A percentile compares a stretch with the other conserved stretches of the same genome.
These are phyloP conservation scores for Antigone vipio DNA, from an alignment of 2,113 vertebrate genomes.

Conservation along the genomic window DNA sequence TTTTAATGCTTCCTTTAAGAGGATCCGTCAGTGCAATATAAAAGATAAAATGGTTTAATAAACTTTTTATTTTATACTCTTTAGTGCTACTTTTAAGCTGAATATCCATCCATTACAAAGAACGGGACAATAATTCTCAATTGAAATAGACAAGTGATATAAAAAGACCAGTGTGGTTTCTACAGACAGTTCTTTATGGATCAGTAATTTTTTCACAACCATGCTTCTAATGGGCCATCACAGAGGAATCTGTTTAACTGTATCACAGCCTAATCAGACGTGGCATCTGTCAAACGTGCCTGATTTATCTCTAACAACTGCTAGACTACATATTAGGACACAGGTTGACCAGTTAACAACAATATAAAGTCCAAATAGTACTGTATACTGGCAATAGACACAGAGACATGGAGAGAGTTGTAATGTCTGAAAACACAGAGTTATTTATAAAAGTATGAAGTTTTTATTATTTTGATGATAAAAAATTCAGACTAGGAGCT, in stretches of 20 bases:
- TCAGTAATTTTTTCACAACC: constrained; percentile 28
- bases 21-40: background rate
- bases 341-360: background rate
- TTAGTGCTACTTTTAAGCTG: background rate
- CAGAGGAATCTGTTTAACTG: constrained; percentile 3
- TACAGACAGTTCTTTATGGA: constrained; percentile 32
- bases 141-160: background rate
- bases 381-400: background rate
- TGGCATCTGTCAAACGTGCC: constrained; percentile 45
- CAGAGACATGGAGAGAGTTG: background rate
- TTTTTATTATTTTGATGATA: background rate
- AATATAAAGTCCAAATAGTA: background rate
- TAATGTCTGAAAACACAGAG: background rate
- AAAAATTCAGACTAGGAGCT: background rate
- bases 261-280: constrained; percentile 39
- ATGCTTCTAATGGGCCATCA: background rate
- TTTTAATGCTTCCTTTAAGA: background rate
- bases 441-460: background rate
- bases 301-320: background rate
- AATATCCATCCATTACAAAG: background rate
- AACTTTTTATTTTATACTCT: background rate
- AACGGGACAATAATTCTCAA: background rate
- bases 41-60: background rate
- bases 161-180: background rate
- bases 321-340: background rate